phyloP scores from a whole-genome alignment of 2,113 vertebrate genomes.

The Sander lucioperca region DNA sequence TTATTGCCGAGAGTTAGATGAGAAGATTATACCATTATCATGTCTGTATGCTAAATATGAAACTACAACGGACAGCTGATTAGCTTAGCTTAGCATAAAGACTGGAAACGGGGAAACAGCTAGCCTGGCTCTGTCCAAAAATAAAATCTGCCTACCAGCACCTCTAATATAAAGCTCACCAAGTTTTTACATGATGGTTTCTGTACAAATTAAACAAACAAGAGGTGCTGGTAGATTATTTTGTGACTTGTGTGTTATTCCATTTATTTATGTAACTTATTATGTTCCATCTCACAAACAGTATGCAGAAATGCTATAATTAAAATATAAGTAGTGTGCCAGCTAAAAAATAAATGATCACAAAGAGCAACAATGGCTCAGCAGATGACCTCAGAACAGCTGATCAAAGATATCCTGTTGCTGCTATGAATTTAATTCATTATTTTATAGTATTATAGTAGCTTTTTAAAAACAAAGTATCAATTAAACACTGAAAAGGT shows the following conservation, averaged over 20 bases:
- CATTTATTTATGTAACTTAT: background rate
- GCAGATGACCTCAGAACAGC: background rate
- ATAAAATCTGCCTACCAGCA: background rate
- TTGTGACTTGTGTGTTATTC: background rate
- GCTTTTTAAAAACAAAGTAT: background rate
- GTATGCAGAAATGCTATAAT: background rate
- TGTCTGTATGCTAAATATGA: background rate
- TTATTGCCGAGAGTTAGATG: background rate
- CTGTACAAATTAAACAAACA: no score
- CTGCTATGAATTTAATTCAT: background rate
- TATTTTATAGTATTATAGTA: no score
- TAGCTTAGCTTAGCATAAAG: conserved; percentile 15
- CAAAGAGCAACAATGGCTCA: no score
- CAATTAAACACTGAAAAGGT: background rate
- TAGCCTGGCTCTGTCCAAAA: background rate
- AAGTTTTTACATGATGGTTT: background rate
- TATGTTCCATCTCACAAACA: background rate
- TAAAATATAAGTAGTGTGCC: no score
- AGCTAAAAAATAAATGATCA: no score
- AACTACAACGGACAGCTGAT: background rate
- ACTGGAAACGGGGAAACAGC: background rate
- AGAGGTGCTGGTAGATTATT: background rate
- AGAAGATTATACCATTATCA: background rate
- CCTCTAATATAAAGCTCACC: background rate
- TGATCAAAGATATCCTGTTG: background rate